A percentile compares a stretch with the other conserved stretches of the same genome.
Conservation (phyloP, 1,140 invertebrate genomes). For the Zophobas atratus region DNA sequence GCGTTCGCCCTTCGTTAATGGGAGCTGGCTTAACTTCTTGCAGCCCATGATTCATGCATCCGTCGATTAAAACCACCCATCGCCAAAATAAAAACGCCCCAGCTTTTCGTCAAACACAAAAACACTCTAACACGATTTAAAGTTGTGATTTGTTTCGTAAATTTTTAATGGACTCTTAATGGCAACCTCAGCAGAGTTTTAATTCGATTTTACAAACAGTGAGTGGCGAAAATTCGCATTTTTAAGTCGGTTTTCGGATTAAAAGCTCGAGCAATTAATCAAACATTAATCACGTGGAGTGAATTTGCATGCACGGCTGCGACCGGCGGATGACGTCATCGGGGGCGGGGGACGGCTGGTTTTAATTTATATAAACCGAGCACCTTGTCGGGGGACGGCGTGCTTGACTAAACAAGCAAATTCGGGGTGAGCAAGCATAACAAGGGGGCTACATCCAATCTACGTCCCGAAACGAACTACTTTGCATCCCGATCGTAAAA, state of each 20-base stretch:
- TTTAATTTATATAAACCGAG: conserved; percentile 47
- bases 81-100: conserved; percentile 19
- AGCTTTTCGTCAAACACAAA: conserved; percentile 36
- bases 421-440: conserved; percentile 45
- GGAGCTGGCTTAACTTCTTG: conserved; percentile 36
- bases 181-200: conserved; percentile 43
- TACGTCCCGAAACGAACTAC: conserved; percentile 39
- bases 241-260: conserved; percentile 48
- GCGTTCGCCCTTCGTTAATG: conserved; percentile 38
- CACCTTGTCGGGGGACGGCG: conserved; percentile 27
- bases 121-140: conserved; percentile 44
- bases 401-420: conserved; percentile 48
- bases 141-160: conserved; percentile 48
- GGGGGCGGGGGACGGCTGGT: conserved; percentile 2
- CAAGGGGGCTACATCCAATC: conserved; percentile 43
- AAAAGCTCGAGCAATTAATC: conserved; percentile 56
- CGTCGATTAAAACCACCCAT: conserved; percentile 10
- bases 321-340: conserved; percentile 30
- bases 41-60: conserved; percentile 39
- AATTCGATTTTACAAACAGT: conserved; percentile 41
- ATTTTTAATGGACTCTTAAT: conserved; percentile 47
- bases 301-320: conserved; percentile 51
- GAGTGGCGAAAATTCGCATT: conserved; percentile 34
- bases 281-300: conserved; percentile 57
- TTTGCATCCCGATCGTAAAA: conserved; percentile 46